Base-by-base conservation (phyloP, 2,888 invertebrate genomes). In the Drosophila setosimentum region DNA sequence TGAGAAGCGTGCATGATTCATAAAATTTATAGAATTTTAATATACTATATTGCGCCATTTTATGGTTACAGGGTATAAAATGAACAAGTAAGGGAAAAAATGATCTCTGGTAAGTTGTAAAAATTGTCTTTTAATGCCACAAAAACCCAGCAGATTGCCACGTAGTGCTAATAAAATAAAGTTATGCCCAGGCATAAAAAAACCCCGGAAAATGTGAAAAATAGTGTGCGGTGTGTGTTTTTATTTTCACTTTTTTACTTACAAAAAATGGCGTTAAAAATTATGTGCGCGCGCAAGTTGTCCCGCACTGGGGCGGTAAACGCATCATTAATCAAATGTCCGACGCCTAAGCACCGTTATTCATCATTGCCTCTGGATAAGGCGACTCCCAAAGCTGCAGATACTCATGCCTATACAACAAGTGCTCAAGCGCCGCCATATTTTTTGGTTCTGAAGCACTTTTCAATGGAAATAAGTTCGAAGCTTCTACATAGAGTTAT, bases 321-420 rank as follows among this genome's bases (percentile, higher is more conserved):
- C 88, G 91, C 91, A 91, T 88, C 88, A 90, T 88, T 88, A 88
- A 88, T 88, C 88, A 88, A 88, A 89, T 90, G 88, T 91, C 88
- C 88, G 78, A 77, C 78, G 79, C 83, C 83, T 91, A 88, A 88
- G 88, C 91, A 80, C 85, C 79, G 89, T 91, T 88, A 88, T 88
- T 88, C 91, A 88, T 88, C 88, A 88, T 91, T 85, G 88, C 81
- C 76, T 73, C 68, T 79, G 87, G 76, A 77, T 69, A 76, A 82
- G 82, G 76, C 71, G 75, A 64, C 48, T 35, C 37, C 60, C 76
- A 51, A 65, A 18, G 37, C 66, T 33, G 29, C 21, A 53, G 21
- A 33, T 45, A 54, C 53, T 27, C 40, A 49, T 18, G 29, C 55
- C 49, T 49, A n/a, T 33, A 45, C 42, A 45, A 18, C 42, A 51